Base-by-base conservation (phyloP, 2,797 vertebrate species). In the Gymnopithys bicolor region DNA sequence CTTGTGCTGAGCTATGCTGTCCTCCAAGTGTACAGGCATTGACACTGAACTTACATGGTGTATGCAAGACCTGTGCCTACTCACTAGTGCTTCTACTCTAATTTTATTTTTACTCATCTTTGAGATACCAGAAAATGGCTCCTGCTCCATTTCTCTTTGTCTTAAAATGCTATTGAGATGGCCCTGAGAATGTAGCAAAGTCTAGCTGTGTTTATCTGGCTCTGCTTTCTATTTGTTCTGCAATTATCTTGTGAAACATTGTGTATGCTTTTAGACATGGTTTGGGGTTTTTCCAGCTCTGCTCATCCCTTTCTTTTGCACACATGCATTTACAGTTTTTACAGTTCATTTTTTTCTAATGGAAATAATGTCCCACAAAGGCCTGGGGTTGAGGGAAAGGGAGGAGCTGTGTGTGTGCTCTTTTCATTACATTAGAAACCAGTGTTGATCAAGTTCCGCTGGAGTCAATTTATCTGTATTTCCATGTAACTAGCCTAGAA, bases 151-250 rank as follows among this genome's bases (percentile, higher is more conserved):
- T 84, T 91, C 30, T n/a, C 48, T 73, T 85, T 81, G 23, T 41
- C 43, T 76, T 82, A n/a, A 74, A 82, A 67, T 33, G 37, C 27
- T 92, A 5, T 55, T 69, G 33, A 74, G 43, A 23, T 49, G 23
- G 14, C 25, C 55, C 51, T 63, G 51, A 73, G 73, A 77, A 82
- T 0, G 0, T 49, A 77, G 52, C 0, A 1, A 10, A 19, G 41
- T 33, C 70, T 84, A 64, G 1, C 73, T 58, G 55, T 48, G 35
- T 90, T 88, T 90, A 73, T 88, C 70, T 86, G 73, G 27, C 55
- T 84, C 24, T 79, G 87, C 39, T 92, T 94, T 94, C n/a, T 84
- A 7, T 93, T 93, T 93, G 51, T 81, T 91, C 89, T 86, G 73
- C 73, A 89, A 73, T 85, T 78, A 92, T 58, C 69, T 81, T 74